phyloP scores from a whole-genome alignment of 2,797 vertebrate species.

The Myiotriccus ornatus region DNA sequence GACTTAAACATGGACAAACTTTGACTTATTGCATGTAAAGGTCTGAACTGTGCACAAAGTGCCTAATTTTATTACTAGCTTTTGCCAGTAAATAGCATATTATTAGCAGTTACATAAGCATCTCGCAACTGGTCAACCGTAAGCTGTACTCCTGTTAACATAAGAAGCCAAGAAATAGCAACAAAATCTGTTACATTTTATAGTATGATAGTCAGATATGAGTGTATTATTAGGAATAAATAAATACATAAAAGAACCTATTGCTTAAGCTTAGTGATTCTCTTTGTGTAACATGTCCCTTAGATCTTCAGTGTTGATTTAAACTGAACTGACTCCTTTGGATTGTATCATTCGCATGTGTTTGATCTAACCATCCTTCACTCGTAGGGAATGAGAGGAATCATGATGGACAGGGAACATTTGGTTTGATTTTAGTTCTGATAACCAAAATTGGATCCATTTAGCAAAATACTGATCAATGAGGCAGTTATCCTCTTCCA shows the following conservation, averaged over 20 bases:
- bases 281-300: neutral
- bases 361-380: neutral
- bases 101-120: neutral
- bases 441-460: neutral
- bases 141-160: neutral
- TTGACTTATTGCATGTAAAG: neutral
- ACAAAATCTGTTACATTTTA: neutral
- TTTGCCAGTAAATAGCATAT: neutral
- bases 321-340: neutral
- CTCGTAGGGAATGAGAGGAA: neutral
- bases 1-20: neutral
- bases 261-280: neutral
- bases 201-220: neutral
- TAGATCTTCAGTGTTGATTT: neutral
- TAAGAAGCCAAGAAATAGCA: neutral
- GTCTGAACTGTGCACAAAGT: neutral
- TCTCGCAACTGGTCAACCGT: neutral
- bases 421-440: neutral
- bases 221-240: neutral
- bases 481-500: neutral
- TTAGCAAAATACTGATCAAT: neutral
- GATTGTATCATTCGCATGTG: neutral
- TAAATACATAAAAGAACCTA: neutral
- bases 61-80: neutral
- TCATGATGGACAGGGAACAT: neutral